phyloP scores from a whole-genome alignment of 2,888 invertebrate species.

The Pandemis cinnamomeana region DNA sequence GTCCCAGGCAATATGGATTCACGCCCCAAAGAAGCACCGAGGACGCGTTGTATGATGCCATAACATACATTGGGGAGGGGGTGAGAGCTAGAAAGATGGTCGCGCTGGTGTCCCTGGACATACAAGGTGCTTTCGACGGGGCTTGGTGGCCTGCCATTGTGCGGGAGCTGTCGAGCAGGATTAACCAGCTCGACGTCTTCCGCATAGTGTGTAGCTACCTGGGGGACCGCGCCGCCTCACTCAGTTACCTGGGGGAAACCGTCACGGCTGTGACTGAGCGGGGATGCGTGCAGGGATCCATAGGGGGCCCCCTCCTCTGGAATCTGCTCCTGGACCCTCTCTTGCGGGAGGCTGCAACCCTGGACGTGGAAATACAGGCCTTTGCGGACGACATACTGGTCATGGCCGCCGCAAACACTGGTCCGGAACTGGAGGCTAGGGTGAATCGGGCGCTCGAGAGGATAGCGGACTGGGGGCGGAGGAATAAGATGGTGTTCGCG shows the following conservation, averaged over 20 bases:
- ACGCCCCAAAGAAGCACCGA: constrained; percentile 15
- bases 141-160: constrained; percentile 5
- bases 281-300: background rate
- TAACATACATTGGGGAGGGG: background rate
- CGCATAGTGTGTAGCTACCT: background rate
- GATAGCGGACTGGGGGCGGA: background rate
- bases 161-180: background rate
- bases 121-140: background rate
- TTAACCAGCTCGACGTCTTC: background rate
- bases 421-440: background rate
- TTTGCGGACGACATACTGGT: background rate
- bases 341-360: no score
- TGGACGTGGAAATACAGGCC: no score
- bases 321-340: no score
- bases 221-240: rapidly evolving
- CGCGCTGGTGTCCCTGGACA: background rate
- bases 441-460: background rate
- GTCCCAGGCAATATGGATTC: constrained; percentile 6
- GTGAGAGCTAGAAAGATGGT: background rate
- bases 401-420: background rate
- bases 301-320: no score
- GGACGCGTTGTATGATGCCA: constrained; percentile 21
- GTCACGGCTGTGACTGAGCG: background rate
- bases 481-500: background rate
- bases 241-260: background rate